phyloP scores from a whole-genome alignment of 2,888 invertebrate species.

The Cataglyphis albicans region DNA sequence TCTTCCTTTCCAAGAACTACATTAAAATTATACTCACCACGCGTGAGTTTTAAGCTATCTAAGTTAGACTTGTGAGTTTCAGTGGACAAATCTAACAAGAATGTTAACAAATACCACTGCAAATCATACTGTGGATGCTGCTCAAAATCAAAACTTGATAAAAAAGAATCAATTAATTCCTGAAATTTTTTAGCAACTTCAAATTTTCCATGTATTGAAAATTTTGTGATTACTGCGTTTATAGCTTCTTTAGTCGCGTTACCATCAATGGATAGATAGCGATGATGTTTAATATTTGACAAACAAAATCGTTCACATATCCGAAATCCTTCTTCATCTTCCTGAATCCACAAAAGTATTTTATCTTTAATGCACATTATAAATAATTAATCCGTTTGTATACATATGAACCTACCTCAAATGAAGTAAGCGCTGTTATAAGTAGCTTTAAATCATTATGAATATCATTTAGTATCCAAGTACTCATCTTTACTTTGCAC shows the following conservation, averaged over 20 bases:
- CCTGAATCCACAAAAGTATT: constrained; percentile 68
- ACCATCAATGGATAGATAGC: constrained; percentile 86
- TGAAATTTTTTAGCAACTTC: constrained; percentile 85
- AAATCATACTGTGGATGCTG: constrained; percentile 85
- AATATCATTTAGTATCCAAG: constrained; percentile 81
- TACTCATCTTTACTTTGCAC: constrained; percentile 85
- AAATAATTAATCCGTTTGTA: neutral
- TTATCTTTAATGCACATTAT: neutral
- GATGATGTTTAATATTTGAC: constrained; percentile 86
- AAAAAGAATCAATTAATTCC: constrained; percentile 82
- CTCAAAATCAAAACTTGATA: constrained; percentile 83
- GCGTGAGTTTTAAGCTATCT: constrained; percentile 71
- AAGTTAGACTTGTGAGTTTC: constrained; percentile 81
- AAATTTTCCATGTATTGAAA: constrained; percentile 86
- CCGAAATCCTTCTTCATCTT: constrained; percentile 84
- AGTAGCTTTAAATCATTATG: constrained; percentile 82
- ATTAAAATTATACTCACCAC: constrained; percentile 73
- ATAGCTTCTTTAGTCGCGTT: constrained; percentile 86
- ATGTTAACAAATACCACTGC: constrained; percentile 86
- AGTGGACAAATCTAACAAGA: constrained; percentile 85
- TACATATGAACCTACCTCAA: constrained; percentile 82
- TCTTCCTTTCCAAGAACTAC: constrained; percentile 72
- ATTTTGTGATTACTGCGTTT: constrained; percentile 86
- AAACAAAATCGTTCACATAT: constrained; percentile 84
- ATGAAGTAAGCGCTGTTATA: constrained; percentile 81